These are phyloP conservation scores for Salmo trutta DNA, from an alignment of 2,797 vertebrate species.

Conservation along the genomic window DNA sequence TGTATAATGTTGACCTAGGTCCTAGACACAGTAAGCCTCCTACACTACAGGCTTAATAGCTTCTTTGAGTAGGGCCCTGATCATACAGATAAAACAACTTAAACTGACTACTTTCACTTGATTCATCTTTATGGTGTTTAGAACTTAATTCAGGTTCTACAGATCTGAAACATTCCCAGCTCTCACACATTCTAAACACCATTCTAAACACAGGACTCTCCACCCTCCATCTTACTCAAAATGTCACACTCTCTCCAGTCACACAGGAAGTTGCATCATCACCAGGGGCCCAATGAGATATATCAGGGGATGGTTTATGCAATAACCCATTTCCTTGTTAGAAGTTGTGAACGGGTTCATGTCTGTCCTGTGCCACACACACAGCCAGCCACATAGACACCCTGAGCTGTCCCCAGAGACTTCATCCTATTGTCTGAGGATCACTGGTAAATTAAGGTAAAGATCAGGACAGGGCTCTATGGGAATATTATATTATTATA, in stretches of 20 bases:
- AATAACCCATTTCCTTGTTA: neutral
- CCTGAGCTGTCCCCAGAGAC: neutral
- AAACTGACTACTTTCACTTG: neutral
- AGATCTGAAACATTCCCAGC: neutral
- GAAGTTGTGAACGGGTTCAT: neutral
- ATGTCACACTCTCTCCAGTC: no score
- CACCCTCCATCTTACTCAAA: neutral
- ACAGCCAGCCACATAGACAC: neutral
- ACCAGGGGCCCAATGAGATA: neutral
- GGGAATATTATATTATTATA: neutral
- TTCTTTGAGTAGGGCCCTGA: neutral
- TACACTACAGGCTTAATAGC: neutral
- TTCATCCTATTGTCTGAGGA: neutral
- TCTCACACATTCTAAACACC: neutral
- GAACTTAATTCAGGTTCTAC: neutral
- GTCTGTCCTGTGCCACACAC: neutral
- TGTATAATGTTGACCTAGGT: neutral
- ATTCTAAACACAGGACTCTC: no score
- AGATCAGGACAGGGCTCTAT: neutral
- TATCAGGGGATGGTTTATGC: neutral
- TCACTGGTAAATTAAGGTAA: neutral
- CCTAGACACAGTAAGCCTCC: neutral
- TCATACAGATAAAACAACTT: neutral
- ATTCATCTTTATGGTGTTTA: neutral
- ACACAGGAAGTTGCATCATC: neutral